Evolutionary conservation across 2,797 vertebrate genomes (phyloP), one percentile per base, ranked within the genome.

Genomic region (Discoglossus pictus): DNA sequence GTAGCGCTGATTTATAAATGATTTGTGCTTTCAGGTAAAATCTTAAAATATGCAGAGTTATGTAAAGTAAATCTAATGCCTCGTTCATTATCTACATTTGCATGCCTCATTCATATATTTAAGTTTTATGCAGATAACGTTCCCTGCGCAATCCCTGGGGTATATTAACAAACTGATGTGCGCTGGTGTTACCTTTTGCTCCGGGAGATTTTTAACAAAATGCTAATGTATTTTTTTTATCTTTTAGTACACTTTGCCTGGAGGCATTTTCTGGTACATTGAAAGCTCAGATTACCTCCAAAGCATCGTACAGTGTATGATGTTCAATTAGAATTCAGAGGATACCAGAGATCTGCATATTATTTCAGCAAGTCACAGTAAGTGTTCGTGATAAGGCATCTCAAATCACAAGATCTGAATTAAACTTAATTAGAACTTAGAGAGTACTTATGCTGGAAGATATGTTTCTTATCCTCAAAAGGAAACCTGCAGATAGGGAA

Each of bases 311-410:
- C 27, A 31, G 4, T 31, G 2, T 43, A 46, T 62, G 59, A 68
- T 53, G 53, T 48, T 40, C 75, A 58, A 75, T 87, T 80, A 85
- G 25, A 60, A 84, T 83, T 81, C 82, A 9, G 58, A 40, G 42
- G 46, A 46, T 70, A 66, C 73, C 75, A 36, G 58, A 31, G 68
- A 70, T 78, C 47, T 76, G 74, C 52, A 74, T 79, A 74, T 77
- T 84, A 77, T 82, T 84, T 84, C 73, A 74, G 71, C 73, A 77
- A 76, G 77, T 81, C n/a, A n/a, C n/a, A n/a, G n/a, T 86, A 86
- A 84, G 56, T 78, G 76, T 83, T 80, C 56, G 76, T 82, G 78
- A 86, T 83, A 84, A 82, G 77, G 56, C 58, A 80, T 79, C 73
- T 83, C 52, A 79, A 80, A 81, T 85, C 76, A 82, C 73, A 82